Conservation (phyloP, 2,113 vertebrate genomes). For the Pampusana beccarii region DNA sequence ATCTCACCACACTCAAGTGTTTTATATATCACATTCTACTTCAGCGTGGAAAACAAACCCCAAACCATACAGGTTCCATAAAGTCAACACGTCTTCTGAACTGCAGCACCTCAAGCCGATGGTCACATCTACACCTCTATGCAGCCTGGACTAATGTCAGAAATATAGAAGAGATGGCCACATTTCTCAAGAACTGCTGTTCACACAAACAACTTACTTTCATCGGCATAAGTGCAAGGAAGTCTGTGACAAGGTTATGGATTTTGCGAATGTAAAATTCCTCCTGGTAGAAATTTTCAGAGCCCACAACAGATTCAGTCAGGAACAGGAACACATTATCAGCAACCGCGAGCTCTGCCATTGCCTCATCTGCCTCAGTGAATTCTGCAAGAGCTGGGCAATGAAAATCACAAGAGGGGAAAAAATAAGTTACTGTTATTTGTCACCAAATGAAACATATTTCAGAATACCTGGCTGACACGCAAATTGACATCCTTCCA, state of each 20-base stretch:
- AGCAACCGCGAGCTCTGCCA: slow-evolving; percentile 89
- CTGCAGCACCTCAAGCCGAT: neutral
- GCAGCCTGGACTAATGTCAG: neutral
- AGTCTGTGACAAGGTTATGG: slow-evolving; percentile 94
- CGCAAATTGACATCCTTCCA: neutral
- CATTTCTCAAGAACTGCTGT: neutral
- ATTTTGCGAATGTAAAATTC: slow-evolving; percentile 94
- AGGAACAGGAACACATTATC: slow-evolving; percentile 94
- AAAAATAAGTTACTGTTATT: neutral
- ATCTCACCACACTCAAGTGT: neutral
- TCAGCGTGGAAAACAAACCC: neutral
- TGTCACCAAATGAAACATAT: neutral
- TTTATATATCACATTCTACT: neutral
- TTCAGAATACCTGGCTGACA: neutral
- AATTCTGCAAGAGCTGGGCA: slow-evolving; percentile 89
- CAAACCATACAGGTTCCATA: neutral
- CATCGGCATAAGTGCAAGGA: slow-evolving; percentile 97
- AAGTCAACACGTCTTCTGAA: neutral
- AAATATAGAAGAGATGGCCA: neutral
- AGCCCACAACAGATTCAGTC: slow-evolving; percentile 88
- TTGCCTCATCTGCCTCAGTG: slow-evolving; percentile 93
- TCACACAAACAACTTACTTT: slow-evolving; percentile 80
- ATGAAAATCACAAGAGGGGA: neutral
- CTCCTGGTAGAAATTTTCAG: slow-evolving; percentile 89
- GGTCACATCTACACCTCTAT: neutral